phyloP scores from a whole-genome alignment of 64 coral and sea anemone species.

The Dendronephthya gigantea region DNA sequence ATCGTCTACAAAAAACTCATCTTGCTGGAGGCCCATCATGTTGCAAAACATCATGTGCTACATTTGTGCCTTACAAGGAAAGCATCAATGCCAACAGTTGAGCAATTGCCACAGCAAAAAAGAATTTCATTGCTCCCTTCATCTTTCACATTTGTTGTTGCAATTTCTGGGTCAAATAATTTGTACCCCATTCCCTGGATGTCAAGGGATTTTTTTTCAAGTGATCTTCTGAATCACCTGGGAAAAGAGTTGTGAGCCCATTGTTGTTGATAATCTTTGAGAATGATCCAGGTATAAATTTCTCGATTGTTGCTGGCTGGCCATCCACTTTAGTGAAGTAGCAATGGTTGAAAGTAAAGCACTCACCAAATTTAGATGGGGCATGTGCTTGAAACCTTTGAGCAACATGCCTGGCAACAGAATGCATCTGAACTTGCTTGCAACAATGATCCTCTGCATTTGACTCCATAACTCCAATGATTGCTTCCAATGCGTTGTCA shows the following conservation, averaged over 20 bases:
- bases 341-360: too few species aligned
- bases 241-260: too few species aligned
- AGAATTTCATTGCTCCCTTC: neutral
- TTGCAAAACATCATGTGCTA: neutral
- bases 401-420: neutral
- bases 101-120: conserved; percentile 1
- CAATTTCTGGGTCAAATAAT: conserved; percentile 15
- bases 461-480: neutral
- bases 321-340: too few species aligned
- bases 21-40: neutral
- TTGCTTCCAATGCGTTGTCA: neutral
- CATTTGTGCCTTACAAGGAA: neutral
- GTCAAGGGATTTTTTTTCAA: too few species aligned
- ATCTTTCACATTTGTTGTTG: too few species aligned
- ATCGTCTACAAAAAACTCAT: neutral
- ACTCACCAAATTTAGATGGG: neutral
- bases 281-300: too few species aligned
- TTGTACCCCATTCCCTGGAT: neutral
- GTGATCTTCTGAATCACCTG: too few species aligned
- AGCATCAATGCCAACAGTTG: neutral
- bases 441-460: neutral
- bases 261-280: too few species aligned
- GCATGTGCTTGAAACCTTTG: neutral
- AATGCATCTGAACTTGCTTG: conserved; percentile 6
- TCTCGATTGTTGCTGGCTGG: too few species aligned